phyloP scores from a whole-genome alignment of 2,113 vertebrate genomes.

The Panthera uncia region DNA sequence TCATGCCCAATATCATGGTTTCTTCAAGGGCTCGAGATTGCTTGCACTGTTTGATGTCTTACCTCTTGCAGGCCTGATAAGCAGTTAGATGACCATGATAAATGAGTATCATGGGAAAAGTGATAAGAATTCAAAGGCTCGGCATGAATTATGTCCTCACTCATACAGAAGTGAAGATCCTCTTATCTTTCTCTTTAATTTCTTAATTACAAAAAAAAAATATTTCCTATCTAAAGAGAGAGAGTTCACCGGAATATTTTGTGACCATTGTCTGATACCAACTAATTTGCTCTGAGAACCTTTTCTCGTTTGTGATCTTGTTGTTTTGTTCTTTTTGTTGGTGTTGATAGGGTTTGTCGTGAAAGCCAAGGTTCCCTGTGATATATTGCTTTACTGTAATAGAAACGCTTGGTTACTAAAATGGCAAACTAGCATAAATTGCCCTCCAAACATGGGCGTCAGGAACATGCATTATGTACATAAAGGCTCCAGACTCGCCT shows the following conservation, averaged over 20 bases:
- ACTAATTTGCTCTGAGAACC: slow-evolving; percentile 50
- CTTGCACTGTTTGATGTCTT: slow-evolving; percentile 81
- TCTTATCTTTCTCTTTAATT: slow-evolving; percentile 84
- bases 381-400: slow-evolving; percentile 70
- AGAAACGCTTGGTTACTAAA: slow-evolving; percentile 59
- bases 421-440: slow-evolving; percentile 17
- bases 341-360: slow-evolving; percentile 55
- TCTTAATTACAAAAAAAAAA: slow-evolving; percentile 83
- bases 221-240: slow-evolving; percentile 49
- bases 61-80: slow-evolving; percentile 72
- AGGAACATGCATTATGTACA: background rate
- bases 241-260: slow-evolving; percentile 1
- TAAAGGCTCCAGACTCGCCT: background rate
- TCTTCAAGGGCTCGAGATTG: slow-evolving; percentile 59
- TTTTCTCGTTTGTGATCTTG: slow-evolving; percentile 39
- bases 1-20: slow-evolving; percentile 55
- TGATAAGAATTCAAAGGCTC: slow-evolving; percentile 83
- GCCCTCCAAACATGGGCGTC: background rate
- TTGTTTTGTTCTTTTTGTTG: slow-evolving; percentile 32
- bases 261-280: slow-evolving; percentile 38
- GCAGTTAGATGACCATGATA: slow-evolving; percentile 82
- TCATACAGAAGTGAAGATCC: slow-evolving; percentile 73
- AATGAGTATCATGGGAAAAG: slow-evolving; percentile 79
- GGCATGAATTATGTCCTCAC: slow-evolving; percentile 79
- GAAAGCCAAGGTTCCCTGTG: slow-evolving; percentile 67